Evolutionary conservation across 2,113 vertebrate species (phyloP).

Genomic region (Daboia siamensis): DNA sequence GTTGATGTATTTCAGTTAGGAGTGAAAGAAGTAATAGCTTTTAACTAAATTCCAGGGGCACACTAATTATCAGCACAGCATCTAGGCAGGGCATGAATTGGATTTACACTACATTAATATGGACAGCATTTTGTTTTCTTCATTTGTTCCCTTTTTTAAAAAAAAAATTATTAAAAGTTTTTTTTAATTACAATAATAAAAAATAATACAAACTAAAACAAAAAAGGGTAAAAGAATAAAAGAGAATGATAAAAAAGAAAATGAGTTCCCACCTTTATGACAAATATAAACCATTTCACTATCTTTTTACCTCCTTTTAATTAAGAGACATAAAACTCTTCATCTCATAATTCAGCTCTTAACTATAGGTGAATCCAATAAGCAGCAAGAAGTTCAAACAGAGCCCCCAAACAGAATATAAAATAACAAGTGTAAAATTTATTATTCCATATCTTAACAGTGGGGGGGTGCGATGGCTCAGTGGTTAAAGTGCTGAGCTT

Average conservation of each 20-base stretch:
- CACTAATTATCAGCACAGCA: conserved; percentile 46
- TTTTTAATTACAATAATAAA: background rate
- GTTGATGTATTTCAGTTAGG: conserved; percentile 52
- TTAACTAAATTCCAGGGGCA: conserved; percentile 56
- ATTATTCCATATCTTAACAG: background rate
- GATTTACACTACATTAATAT: conserved; percentile 23
- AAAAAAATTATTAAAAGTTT: background rate
- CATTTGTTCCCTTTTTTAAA: background rate
- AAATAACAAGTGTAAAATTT: background rate
- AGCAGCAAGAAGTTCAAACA: background rate
- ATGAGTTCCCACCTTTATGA: background rate
- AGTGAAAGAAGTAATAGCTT: conserved; percentile 46
- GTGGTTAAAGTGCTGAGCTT: background rate
- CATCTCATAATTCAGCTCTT: background rate
- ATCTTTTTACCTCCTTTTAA: background rate
- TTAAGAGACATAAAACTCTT: background rate
- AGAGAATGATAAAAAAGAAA: background rate
- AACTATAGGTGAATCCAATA: background rate
- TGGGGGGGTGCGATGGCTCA: no score
- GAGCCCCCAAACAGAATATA: background rate
- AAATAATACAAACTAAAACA: background rate
- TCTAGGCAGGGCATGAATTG: conserved; percentile 24
- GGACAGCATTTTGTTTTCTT: background rate
- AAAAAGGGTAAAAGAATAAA: background rate
- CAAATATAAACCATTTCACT: background rate